These are phyloP conservation scores for Cyrtonyx montezumae DNA, from an alignment of 2,113 vertebrate genomes.

Conservation along the genomic window DNA sequence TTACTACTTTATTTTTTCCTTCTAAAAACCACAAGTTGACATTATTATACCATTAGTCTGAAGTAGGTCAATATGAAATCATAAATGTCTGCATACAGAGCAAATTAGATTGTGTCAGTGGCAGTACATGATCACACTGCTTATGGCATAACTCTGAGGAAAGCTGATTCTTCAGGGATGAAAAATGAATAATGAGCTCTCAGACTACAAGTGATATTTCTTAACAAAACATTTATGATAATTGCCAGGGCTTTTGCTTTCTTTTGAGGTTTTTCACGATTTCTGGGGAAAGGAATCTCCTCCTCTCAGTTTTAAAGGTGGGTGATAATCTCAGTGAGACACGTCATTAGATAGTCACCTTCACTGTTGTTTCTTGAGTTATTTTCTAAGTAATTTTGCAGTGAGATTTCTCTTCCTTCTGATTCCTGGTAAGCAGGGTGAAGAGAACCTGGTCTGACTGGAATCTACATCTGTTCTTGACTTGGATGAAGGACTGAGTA, in stretches of 20 bases:
- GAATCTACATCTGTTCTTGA: background rate
- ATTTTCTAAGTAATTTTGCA: background rate
- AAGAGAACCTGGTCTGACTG: background rate
- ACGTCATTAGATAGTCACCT: background rate
- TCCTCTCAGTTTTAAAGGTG: background rate
- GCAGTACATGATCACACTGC: background rate
- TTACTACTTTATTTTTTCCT: background rate
- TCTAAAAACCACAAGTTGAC: background rate
- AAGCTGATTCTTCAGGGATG: background rate
- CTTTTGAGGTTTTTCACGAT: background rate
- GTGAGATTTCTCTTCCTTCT: background rate
- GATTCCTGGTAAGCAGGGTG: background rate
- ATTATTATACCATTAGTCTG: background rate
- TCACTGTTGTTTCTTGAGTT: background rate
- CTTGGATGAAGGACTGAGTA: background rate
- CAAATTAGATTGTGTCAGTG: background rate
- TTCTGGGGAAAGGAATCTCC: background rate
- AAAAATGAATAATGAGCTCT: background rate
- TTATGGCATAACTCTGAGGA: background rate
- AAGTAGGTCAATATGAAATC: background rate
- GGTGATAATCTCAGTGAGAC: background rate
- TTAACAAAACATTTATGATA: background rate
- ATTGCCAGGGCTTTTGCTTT: background rate
- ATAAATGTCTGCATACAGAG: slow-evolving; percentile 11
- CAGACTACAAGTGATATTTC: background rate